A percentile compares a stretch with the other conserved stretches of the same genome.
Evolutionary conservation across 2,797 vertebrate species (phyloP).

Genomic region (Heteromormyrus szaboi): DNA sequence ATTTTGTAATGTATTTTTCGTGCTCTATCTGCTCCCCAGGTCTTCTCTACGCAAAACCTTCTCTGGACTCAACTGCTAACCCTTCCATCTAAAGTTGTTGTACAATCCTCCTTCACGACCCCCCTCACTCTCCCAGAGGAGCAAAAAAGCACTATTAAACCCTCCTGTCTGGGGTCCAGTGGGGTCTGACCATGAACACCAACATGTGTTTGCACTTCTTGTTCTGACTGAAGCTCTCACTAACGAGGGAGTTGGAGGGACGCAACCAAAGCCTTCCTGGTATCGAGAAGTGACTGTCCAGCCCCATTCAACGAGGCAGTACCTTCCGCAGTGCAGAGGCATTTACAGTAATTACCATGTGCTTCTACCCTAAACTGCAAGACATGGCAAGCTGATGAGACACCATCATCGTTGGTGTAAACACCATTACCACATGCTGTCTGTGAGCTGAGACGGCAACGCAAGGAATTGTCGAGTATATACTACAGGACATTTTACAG

Average conservation of each 20-base stretch:
- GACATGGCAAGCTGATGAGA: background rate
- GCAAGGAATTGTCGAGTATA: background rate
- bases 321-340: background rate
- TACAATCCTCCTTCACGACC: background rate
- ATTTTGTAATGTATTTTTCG: background rate
- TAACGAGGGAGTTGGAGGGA: background rate
- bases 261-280: background rate
- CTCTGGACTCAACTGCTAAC: background rate
- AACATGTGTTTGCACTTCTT: background rate
- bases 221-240: background rate
- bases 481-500: background rate
- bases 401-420: background rate
- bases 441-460: background rate
- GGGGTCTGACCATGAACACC: background rate
- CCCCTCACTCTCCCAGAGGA: background rate
- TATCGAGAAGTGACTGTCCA: background rate
- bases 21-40: background rate
- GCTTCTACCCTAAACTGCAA: background rate
- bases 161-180: background rate
- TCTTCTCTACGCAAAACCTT: background rate
- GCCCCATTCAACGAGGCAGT: background rate
- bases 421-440: background rate
- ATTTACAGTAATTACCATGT: conserved; percentile 17
- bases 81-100: background rate
- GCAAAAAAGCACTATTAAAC: background rate